Evolutionary conservation across 2,797 vertebrate genomes (phyloP).

Genomic region (Falco columbarius): DNA sequence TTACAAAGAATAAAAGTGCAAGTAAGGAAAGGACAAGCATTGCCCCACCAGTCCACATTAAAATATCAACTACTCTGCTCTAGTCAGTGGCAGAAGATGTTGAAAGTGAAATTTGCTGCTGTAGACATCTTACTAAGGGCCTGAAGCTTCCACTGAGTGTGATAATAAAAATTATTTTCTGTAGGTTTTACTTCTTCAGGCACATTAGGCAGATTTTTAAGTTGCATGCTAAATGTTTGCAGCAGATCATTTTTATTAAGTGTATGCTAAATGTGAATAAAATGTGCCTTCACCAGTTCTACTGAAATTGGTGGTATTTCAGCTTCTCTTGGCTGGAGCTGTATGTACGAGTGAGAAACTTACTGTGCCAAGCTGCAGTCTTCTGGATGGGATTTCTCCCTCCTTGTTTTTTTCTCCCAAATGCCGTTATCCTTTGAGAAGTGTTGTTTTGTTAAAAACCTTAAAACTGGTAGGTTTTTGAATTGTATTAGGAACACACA

Average conservation of each 20-base stretch:
- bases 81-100: background rate
- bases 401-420: background rate
- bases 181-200: constrained; percentile 1
- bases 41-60: background rate
- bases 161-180: background rate
- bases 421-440: background rate
- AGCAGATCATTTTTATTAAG: constrained; percentile 43
- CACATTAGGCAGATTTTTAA: background rate
- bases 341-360: background rate
- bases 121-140: background rate
- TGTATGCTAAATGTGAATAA: background rate
- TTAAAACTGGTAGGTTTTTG: background rate
- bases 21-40: background rate
- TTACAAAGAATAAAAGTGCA: background rate
- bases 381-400: background rate
- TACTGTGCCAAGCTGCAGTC: background rate
- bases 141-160: background rate
- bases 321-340: background rate
- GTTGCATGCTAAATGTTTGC: background rate
- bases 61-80: background rate
- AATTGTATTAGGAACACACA: background rate
- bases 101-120: background rate
- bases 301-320: background rate
- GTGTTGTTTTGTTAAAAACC: background rate
- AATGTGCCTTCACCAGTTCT: background rate